These are phyloP conservation scores for Urocitellus parryii DNA, from an alignment of 2,113 vertebrate genomes.

Conservation along the genomic window DNA sequence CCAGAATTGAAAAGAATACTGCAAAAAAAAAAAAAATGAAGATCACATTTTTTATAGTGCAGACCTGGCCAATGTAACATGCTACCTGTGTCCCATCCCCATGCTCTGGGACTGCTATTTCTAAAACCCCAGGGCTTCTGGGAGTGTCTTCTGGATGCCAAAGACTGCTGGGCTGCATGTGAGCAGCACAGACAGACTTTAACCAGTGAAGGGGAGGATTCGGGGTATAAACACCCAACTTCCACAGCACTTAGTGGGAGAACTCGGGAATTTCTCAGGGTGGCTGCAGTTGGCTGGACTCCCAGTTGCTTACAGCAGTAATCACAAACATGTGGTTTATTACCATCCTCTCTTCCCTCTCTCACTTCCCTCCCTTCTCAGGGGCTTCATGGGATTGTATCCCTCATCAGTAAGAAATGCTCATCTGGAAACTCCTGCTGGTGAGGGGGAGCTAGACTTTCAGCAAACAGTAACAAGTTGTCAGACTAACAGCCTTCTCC, in stretches of 20 bases:
- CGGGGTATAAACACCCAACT: background rate
- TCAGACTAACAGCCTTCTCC: background rate
- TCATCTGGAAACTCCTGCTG: background rate
- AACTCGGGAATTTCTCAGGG: background rate
- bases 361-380: background rate
- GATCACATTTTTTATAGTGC: background rate
- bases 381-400: background rate
- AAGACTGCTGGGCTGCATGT: background rate
- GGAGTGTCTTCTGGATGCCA: background rate
- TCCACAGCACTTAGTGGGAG: background rate
- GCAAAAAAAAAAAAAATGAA: background rate
- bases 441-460: background rate
- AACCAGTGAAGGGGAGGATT: rapidly evolving
- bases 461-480: background rate
- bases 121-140: background rate
- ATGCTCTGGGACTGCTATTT: background rate
- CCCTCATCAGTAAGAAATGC: background rate
- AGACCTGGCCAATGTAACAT: too few species aligned
- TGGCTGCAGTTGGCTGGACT: background rate
- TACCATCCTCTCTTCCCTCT: background rate
- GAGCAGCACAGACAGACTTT: background rate
- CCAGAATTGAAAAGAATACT: background rate
- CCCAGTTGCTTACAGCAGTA: background rate
- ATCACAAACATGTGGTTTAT: background rate
- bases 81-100: too few species aligned